A percentile compares a stretch with the other conserved stretches of the same genome.
These are phyloP conservation scores for Arremon aurantiirostris DNA, from an alignment of 2,797 vertebrate species.

Conservation along the genomic window DNA sequence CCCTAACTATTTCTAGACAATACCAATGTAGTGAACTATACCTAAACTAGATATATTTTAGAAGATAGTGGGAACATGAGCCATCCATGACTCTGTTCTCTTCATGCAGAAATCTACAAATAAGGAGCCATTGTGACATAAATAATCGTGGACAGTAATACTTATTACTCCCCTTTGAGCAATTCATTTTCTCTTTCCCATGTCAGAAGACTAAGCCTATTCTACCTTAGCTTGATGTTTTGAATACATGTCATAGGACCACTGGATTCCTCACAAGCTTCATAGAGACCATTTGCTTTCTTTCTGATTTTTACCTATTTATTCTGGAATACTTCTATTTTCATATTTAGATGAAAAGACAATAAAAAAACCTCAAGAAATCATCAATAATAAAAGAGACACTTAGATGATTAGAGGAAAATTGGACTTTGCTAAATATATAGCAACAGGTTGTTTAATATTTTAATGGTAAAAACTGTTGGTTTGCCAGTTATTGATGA, in stretches of 20 bases:
- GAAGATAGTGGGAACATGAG: not conserved
- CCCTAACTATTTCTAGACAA: not conserved
- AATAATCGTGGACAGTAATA: not conserved
- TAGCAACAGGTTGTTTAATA: not conserved
- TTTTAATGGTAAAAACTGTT: not conserved
- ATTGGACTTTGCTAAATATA: not conserved
- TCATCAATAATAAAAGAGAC: not conserved
- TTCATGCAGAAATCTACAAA: not conserved
- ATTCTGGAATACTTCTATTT: not conserved
- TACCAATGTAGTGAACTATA: accelerated
- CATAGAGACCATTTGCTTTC: not conserved
- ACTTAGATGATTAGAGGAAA: not conserved
- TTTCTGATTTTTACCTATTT: not conserved
- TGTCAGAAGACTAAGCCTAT: not conserved
- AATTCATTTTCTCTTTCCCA: not conserved
- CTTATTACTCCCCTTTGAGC: not conserved
- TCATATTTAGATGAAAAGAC: not conserved
- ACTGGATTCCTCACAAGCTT: not conserved
- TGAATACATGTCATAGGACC: not conserved
- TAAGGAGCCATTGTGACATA: not conserved
- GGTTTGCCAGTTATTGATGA: not conserved
- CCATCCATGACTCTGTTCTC: not conserved
- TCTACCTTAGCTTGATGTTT: not conserved
- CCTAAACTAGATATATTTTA: not conserved
- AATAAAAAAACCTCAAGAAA: not conserved